Base-by-base conservation (phyloP, 2,797 vertebrate genomes). In the Selene dorsalis region DNA sequence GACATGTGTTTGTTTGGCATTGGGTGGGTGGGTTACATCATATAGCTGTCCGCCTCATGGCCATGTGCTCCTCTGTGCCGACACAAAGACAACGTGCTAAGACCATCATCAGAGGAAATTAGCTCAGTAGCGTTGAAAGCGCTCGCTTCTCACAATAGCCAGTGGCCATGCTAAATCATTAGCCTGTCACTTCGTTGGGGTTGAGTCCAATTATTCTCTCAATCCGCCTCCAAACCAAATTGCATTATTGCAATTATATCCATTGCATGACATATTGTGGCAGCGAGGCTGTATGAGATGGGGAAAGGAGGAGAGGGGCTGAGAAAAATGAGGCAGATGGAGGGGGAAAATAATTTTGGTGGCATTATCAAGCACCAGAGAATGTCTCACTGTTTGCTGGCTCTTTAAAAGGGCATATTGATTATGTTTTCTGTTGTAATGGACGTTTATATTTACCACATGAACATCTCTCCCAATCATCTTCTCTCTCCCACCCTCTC, bases 241-340 rank as follows among this genome's bases (percentile, higher is more conserved):
- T 93, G 93, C 92, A 94, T 94, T 94, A 94, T 92, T 93, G 77
- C 92, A 94, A 94, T 94, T 93, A 94, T 91, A 92, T 93, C 87
- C 88, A 87, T 88, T 87, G 88, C 84, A 72, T 93, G 91, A 92
- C 92, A 93, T 88, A 93, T 91, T 93, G 92, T 93, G 58, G 76
- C 48, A 52, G 82, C 18, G 43, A 90, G 87, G 88, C 83, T 82
- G 80, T 85, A 62, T 64, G 80, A 90, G 87, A 84, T 48, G 84
- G 71, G 69, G 77, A 75, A 60, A 78, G 35, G 65, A 78, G 52
- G 55, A 82, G 80, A 77, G 63, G 59, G 78, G 79, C 48, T 55
- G 73, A 75, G 73, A 79, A 73, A 72, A 85, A 48, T 30, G 39
- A 74, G 28, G 55, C 32, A 79, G 77, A 83, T 52, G 63, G 79